Base-by-base conservation (phyloP, 1,140 invertebrate genomes). In the Tetragnatha versicolor region DNA sequence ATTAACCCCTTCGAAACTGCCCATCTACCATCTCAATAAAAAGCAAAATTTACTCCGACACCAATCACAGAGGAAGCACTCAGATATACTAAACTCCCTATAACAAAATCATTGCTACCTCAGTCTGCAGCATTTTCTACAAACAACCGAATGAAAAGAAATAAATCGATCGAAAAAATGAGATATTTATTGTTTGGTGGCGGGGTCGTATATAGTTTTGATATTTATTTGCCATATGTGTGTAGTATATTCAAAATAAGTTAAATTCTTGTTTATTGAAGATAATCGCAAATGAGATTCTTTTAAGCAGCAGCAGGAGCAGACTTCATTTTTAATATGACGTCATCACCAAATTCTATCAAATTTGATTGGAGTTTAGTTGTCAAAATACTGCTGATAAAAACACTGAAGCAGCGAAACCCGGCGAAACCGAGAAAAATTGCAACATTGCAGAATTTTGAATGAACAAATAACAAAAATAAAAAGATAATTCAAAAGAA, bases 51-150 rank as follows among this genome's bases (percentile, higher is more conserved):
- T 65, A 63, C 60, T 65, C 17, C 42, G 66, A 53, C 60, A 76
- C 73, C 73, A 76, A 76, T 76, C 73, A 76, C 73, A 76, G 73
- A 65, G 58, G 73, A 76, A 65, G 60, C 66, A 70, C 42, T 53
- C 66, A 29, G 66, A 70, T 45, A 70, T 49, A 47, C 49, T 49
- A 51, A 47, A 47, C 45, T 70, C 63, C 47, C 47, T 10, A 33
- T 53, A 49, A 70, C 66, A 70, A 70, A 70, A 70, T 51, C 66
- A 70, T 70, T 55, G 66, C 66, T 66, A 45, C 51, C 27, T 35
- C 27, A 70, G 66, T 53, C 42, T 35, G 37, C 47, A 70, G 61
- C 22, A 25, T 42, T 65, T 12, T 27, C 20, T 22, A 65, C 37
- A 42, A 65, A 65, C 20, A 27, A 65, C 25, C 6, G 25, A 31